Evolutionary conservation across 2,888 invertebrate genomes (phyloP).

Genomic region (Phengaris arion): DNA sequence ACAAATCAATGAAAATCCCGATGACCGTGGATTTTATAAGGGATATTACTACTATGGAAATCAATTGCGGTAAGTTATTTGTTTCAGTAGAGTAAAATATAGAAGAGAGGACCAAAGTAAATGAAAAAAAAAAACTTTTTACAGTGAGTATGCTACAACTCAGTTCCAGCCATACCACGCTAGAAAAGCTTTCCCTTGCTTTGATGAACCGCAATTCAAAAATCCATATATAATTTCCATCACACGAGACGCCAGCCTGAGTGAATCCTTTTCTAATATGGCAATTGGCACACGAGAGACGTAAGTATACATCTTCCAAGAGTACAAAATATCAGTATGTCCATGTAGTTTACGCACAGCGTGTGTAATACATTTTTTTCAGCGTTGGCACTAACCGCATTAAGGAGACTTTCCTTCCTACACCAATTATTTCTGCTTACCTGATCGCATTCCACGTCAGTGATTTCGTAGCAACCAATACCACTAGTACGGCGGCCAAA

Average conservation of each 20-base stretch:
- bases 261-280: conserved; percentile 83
- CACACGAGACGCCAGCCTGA: conserved; percentile 74
- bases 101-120: not conserved
- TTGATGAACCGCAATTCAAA: conserved; percentile 92
- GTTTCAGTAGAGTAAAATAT: not conserved
- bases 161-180: conserved; percentile 90
- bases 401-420: conserved; percentile 73
- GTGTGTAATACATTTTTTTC: not conserved
- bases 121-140: conserved; percentile 35
- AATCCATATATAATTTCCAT: conserved; percentile 85
- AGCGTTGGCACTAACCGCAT: conserved; percentile 43
- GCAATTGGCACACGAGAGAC: conserved; percentile 56
- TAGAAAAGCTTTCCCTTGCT: conserved; percentile 91
- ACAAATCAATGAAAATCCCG: conserved; percentile 60
- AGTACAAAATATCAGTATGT: too few species aligned
- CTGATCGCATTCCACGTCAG: conserved; percentile 91
- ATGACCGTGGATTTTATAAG: conserved; percentile 69
- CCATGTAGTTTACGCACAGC: too few species aligned
- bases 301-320: conserved; percentile 48
- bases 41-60: conserved; percentile 61
- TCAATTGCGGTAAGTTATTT: conserved; percentile 48
- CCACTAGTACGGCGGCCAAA: conserved; percentile 48
- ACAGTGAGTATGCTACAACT: conserved; percentile 79
- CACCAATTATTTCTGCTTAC: conserved; percentile 88
- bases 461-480: conserved; percentile 77